phyloP scores from a whole-genome alignment of 2,113 vertebrate species.

The Haliaeetus leucogaster region DNA sequence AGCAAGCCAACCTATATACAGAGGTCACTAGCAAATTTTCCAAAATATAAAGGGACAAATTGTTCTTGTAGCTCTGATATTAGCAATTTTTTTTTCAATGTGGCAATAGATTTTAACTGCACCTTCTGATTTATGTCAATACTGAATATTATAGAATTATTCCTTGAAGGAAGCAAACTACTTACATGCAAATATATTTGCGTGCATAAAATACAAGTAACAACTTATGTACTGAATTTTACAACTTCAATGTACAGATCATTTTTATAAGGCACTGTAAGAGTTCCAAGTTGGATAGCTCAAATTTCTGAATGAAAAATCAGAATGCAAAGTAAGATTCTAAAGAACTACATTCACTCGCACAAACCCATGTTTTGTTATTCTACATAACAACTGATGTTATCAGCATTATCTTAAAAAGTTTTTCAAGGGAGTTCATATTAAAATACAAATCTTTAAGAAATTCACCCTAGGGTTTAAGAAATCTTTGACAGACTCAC shows the following conservation, averaged over 20 bases:
- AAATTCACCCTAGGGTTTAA: neutral
- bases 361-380: neutral
- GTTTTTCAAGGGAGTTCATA: neutral
- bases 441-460: neutral
- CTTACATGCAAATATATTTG: neutral
- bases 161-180: neutral
- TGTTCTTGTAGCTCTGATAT: neutral
- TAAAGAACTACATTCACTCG: neutral
- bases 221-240: neutral
- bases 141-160: neutral
- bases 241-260: neutral
- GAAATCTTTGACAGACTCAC: neutral
- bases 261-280: neutral
- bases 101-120: neutral
- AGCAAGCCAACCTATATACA: neutral
- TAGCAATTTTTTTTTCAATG: neutral
- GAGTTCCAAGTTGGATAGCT: neutral
- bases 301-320: neutral
- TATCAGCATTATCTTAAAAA: neutral
- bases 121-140: neutral
- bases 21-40: neutral
- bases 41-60: neutral
- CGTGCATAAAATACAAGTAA: neutral
- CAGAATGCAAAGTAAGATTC: neutral
- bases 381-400: neutral